Conservation (phyloP, 1,140 invertebrate genomes). For the Popillia japonica region DNA sequence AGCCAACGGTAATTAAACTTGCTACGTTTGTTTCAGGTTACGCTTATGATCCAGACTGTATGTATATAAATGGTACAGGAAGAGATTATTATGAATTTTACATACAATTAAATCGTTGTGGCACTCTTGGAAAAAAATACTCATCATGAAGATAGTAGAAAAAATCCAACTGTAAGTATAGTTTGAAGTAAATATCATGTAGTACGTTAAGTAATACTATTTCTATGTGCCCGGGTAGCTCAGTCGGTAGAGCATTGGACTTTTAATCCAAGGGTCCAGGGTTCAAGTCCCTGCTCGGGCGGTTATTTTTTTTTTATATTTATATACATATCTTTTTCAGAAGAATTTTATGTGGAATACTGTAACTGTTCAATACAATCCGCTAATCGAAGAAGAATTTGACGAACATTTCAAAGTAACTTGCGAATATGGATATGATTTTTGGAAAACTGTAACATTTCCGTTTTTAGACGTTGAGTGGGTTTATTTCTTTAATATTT, state of each 20-base stretch:
- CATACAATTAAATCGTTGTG: slow-evolving; percentile 91
- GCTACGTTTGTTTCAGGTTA: slow-evolving; percentile 76
- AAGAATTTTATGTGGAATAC: slow-evolving; percentile 98
- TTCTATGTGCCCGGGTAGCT: slow-evolving; percentile 74
- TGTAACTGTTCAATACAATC: slow-evolving; percentile 92
- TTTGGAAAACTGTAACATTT: slow-evolving; percentile 96
- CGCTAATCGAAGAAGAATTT: slow-evolving; percentile 92
- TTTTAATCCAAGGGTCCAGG: slow-evolving; percentile 82
- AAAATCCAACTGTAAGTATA: slow-evolving; percentile 82
- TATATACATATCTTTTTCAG: slow-evolving; percentile 64
- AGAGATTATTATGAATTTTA: slow-evolving; percentile 92
- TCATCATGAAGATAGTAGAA: slow-evolving; percentile 82
- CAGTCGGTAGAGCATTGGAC: slow-evolving; percentile 82
- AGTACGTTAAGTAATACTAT: too few species aligned
- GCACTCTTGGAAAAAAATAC: slow-evolving; percentile 89
- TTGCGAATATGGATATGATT: too few species aligned
- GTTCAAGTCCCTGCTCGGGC: slow-evolving; percentile 83
- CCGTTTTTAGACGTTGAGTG: slow-evolving; percentile 94
- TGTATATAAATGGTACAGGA: slow-evolving; percentile 94
- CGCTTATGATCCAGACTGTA: slow-evolving; percentile 92
- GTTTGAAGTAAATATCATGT: too few species aligned
- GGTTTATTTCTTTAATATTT: slow-evolving; percentile 62
- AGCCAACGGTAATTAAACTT: not conserved
- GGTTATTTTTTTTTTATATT: too few species aligned
- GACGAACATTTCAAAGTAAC: slow-evolving; percentile 96